Evolutionary conservation across 64 coral and sea anemone genomes (phyloP).

Genomic region (Stylophora pistillata): DNA sequence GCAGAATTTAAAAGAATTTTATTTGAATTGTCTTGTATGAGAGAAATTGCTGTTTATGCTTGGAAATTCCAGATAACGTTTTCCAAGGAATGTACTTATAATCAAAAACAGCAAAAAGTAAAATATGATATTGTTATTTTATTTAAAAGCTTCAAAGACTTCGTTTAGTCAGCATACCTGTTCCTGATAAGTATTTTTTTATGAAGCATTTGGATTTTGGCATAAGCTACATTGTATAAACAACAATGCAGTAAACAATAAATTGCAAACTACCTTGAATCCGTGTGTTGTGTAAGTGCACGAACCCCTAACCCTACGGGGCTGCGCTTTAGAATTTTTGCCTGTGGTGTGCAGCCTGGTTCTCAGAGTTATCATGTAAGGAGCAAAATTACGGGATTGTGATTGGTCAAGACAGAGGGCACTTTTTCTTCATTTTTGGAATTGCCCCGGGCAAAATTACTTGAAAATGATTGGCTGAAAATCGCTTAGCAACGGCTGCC

Average conservation of each 20-base stretch:
- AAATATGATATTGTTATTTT: constrained; percentile 34
- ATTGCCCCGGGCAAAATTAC: no score
- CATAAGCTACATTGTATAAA: constrained; percentile 22
- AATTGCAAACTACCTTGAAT: neutral
- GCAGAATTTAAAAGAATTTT: neutral
- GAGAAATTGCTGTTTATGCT: neutral
- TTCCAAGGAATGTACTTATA: neutral
- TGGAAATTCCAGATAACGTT: neutral
- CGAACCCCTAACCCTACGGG: no score
- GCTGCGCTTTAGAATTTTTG: no score
- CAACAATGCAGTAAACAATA: neutral
- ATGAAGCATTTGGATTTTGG: constrained; percentile 6
- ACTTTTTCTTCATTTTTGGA: no score
- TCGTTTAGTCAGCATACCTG: constrained; percentile 4
- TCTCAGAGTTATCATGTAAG: no score
- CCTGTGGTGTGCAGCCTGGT: no score
- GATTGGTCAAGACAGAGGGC: no score
- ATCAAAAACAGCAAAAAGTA: neutral
- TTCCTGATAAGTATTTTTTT: neutral
- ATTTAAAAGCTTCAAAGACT: constrained; percentile 38
- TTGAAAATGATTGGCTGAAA: no score
- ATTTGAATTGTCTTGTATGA: neutral
- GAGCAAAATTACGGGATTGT: no score
- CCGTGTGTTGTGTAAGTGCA: neutral
- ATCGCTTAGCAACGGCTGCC: no score